phyloP scores from a whole-genome alignment of 2,888 invertebrate genomes.

The Volucella bombylans region DNA sequence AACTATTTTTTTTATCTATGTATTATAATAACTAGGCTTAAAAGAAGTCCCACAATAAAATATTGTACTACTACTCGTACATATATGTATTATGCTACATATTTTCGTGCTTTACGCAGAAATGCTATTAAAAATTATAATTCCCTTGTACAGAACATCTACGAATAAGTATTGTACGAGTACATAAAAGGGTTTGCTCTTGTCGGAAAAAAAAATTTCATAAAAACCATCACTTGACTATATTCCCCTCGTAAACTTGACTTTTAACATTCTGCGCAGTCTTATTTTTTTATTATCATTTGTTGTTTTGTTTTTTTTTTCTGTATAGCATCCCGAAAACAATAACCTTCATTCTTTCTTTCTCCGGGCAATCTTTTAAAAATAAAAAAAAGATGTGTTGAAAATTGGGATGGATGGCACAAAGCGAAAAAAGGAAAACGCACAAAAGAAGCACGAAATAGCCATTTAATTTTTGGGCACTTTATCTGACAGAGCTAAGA shows the following conservation, averaged over 20 bases:
- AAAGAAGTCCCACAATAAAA: conserved; percentile 15
- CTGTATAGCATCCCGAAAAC: conserved; percentile 49
- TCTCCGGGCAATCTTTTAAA: conserved; percentile 7
- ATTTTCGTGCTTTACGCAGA: neutral
- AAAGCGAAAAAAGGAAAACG: neutral
- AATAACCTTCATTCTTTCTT: conserved; percentile 62
- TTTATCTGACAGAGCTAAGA: conserved; percentile 21
- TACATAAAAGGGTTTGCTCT: conserved; percentile 1
- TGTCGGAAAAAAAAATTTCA: conserved; percentile 32
- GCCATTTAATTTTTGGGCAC: conserved; percentile 35
- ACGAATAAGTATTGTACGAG: neutral
- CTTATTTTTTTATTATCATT: conserved; percentile 44
- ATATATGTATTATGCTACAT: too few relatives aligned
- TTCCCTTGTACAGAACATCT: conserved; percentile 3
- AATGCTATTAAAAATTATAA: conserved; percentile 1
- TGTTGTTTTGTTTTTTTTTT: conserved; percentile 15
- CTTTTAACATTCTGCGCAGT: conserved; percentile 56
- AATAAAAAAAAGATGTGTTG: conserved; percentile 41
- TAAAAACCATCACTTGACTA: conserved; percentile 54
- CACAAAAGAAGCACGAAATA: conserved; percentile 32
- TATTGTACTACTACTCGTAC: neutral
- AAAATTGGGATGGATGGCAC: conserved; percentile 26
- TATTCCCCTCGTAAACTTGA: conserved; percentile 55
- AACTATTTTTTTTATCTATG: conserved; percentile 1
- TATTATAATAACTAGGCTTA: neutral